Evolutionary conservation across 2,113 vertebrate species (phyloP), one percentile per base, ranked within the genome.

Genomic region (Stigmatopora argus): DNA sequence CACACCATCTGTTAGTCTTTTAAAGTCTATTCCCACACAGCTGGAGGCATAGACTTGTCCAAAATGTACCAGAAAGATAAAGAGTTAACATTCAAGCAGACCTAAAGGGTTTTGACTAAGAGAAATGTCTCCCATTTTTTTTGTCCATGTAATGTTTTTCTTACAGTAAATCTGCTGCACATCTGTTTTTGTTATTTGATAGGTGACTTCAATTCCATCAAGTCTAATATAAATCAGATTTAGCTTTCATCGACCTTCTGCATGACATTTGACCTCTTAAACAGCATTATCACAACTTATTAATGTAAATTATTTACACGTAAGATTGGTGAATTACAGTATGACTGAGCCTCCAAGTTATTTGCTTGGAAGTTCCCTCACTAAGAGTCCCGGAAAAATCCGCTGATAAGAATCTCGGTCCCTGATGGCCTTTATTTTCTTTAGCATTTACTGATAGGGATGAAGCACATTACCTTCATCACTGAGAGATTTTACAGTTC

Each of bases 311-410:
- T 70, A 73, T 65, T 74, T 66, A 67, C 55, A 19, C 38, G 55
- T 48, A 70, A 45, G 38, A 31, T 46, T 17, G 18, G 9, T 38
- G 46, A 52, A 52, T 64, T 48, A 64, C 47, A 13, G 18, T 75
- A 78, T 72, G 73, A 65, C 65, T 74, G 67, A 70, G 80, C 77
- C 71, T 86, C 75, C 70, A 69, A 82, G 84, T 75, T 83, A 86
- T 85, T 87, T 90, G 79, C 82, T 84, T 85, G 84, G 79, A 87
- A 88, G 81, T 80, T 72, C 77, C 86, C 77, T 79, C 80, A 80
- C 86, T 77, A 82, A 85, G 81, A 74, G 60, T 72, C 75, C 81
- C 62, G 77, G 84, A 87, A 88, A 87, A 78, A 87, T 80, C 78
- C 81, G 41, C 74, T 74, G 84, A 89, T 89, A 85, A 72, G 77